Base-by-base conservation (phyloP, 1,140 invertebrate species). In the Drosophila insularis region DNA sequence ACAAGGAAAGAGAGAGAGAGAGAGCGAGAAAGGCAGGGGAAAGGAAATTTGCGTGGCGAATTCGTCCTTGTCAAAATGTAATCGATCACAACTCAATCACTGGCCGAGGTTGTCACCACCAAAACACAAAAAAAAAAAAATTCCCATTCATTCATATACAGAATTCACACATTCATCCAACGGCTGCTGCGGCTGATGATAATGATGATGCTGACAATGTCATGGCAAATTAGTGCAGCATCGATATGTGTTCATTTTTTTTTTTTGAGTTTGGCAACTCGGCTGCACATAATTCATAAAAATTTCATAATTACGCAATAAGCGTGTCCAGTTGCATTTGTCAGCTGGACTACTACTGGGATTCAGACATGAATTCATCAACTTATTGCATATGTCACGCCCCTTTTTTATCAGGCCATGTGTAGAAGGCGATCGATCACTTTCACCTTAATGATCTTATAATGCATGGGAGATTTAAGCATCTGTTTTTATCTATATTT, bases 81-180 rank as follows among this genome's bases (percentile, higher is more conserved):
- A 89, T 89, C 84, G 84, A 89, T 89, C 84, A 89, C 84, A 89
- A 89, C 84, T 89, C 84, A 89, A 89, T 89, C 84, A 84, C 62
- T 46, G 68, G 68, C 55, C 54, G 67, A 54, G 71, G 46, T 75
- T 82, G 80, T 82, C 75, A 75, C 21, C 80, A 71, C 31, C 66
- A 27, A 27, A 27, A 27, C 27, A 27, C 27, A 27, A 27, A 27
- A 27, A 23, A 27, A 27, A 27, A 23, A 63, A 53, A 19, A 46
- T 19, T 46, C 43, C 17, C 14, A 46, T 46, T 19, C 14, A 17
- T 46, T 19, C 43, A 27, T 5, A 10, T 7, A 43, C 39, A 17
- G 4, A 7, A 43, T 43, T 43, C 40, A 50, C 19, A 21, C 43
- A 46, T 19, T 46, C 43, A 46, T 46, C 74, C 54, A 56, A 43